A percentile compares a stretch with the other conserved stretches of the same genome.
phyloP scores from a whole-genome alignment of 2,113 vertebrate genomes.

The Columba janthina region DNA sequence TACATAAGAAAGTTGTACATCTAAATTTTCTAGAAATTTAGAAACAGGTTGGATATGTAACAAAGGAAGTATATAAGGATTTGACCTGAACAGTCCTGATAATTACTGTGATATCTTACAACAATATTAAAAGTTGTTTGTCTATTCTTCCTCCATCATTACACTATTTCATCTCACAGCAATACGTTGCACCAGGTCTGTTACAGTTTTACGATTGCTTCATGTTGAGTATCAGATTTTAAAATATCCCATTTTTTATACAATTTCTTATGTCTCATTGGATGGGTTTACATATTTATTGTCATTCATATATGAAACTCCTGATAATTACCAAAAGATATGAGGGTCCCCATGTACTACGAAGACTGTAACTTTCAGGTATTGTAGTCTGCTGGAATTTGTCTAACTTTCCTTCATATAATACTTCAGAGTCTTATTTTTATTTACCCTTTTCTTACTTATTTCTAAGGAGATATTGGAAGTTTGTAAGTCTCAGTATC shows the following conservation, averaged over 20 bases:
- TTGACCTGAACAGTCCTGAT: not conserved
- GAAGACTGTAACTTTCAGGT: not conserved
- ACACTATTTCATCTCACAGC: not conserved
- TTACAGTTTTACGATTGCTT: not conserved
- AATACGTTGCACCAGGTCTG: rapidly evolving
- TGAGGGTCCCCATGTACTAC: not conserved
- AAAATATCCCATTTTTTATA: not conserved
- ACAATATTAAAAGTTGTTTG: not conserved
- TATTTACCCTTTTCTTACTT: not conserved
- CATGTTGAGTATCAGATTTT: not conserved
- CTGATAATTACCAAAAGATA: not conserved
- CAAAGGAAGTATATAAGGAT: not conserved
- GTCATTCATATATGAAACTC: not conserved
- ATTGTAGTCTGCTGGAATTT: not conserved
- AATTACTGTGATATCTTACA: not conserved
- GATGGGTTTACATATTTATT: not conserved
- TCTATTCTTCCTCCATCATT: not conserved
- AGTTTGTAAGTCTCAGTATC: not conserved
- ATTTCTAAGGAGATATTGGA: not conserved
- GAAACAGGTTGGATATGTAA: not conserved
- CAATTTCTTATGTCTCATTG: not conserved
- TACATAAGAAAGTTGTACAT: not conserved
- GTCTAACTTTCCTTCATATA: not conserved
- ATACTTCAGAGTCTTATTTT: not conserved
- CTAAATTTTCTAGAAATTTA: not conserved